These are phyloP conservation scores for Apeltes quadracus DNA, from an alignment of 2,113 vertebrate species.

Conservation along the genomic window DNA sequence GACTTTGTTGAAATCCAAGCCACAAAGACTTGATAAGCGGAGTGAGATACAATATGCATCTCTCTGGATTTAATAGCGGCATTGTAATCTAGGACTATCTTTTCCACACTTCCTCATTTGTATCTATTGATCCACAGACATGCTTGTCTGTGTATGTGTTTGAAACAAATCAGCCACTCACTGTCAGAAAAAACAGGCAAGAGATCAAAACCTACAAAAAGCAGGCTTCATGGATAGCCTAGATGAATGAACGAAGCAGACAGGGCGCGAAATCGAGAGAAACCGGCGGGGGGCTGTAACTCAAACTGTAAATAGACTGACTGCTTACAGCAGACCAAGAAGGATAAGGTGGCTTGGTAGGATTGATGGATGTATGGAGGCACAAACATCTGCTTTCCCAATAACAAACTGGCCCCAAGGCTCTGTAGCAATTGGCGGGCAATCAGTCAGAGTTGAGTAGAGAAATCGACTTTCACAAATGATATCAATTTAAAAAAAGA, in stretches of 20 bases:
- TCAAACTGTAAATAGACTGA: slow-evolving; percentile 35
- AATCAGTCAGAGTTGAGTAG: slow-evolving; percentile 9
- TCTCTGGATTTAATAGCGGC: slow-evolving; percentile 33
- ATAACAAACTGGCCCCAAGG: slow-evolving; percentile 46
- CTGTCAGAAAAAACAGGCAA: slow-evolving; percentile 1
- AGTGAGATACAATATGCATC: slow-evolving; percentile 6
- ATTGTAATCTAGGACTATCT: slow-evolving; percentile 44
- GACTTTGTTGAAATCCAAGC: slow-evolving; percentile 46
- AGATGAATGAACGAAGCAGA: neutral
- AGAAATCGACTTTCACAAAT: slow-evolving; percentile 47
- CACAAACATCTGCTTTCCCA: slow-evolving; percentile 50
- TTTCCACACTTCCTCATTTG: neutral
- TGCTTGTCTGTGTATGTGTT: neutral
- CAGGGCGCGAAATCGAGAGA: neutral
- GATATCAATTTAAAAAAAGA: slow-evolving; percentile 48
- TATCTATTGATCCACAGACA: neutral
- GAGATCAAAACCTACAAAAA: neutral
- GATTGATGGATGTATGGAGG: slow-evolving; percentile 38
- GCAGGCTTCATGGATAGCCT: neutral
- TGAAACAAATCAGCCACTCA: slow-evolving; percentile 3
- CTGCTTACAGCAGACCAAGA: slow-evolving; percentile 14
- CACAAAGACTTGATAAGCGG: slow-evolving; percentile 14
- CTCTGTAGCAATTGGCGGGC: slow-evolving; percentile 22
- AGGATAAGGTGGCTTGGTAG: neutral
- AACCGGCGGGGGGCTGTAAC: slow-evolving; percentile 19